phyloP scores from a whole-genome alignment of 53 echinoderm and acorn worm species.

The Holothuria scabra region DNA sequence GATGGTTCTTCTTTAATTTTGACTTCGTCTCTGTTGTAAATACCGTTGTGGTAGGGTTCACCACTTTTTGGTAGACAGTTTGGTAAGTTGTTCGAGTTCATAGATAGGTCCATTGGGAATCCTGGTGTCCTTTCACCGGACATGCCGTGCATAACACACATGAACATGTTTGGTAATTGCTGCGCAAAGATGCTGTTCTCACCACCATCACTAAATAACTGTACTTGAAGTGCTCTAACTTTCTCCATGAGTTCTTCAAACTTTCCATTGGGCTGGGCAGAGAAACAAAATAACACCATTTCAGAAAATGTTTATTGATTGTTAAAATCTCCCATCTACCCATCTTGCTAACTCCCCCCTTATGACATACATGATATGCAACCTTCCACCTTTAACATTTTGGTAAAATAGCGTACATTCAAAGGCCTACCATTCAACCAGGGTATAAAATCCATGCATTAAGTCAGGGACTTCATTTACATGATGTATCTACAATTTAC shows the following conservation, averaged over 20 bases:
- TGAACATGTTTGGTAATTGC: slow-evolving; percentile 41
- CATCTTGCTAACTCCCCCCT: no score
- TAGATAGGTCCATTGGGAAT: slow-evolving; percentile 42
- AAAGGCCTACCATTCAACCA: no score
- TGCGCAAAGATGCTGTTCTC: slow-evolving; percentile 27
- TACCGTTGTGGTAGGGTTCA: slow-evolving; percentile 20
- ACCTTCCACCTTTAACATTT: no score
- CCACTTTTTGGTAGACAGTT: slow-evolving; percentile 3
- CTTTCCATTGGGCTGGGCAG: slow-evolving; percentile 82
- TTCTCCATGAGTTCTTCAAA: slow-evolving; percentile 91
- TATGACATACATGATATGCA: no score
- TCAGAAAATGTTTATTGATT: no score
- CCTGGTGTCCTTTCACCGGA: slow-evolving; percentile 32
- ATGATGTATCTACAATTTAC: no score
- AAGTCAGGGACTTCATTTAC: no score
- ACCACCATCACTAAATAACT: slow-evolving; percentile 37
- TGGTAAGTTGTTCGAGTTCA: neutral
- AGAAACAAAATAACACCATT: no score
- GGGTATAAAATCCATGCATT: no score
- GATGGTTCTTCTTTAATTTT: slow-evolving; percentile 44
- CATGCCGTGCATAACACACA: slow-evolving; percentile 42
- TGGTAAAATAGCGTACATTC: no score
- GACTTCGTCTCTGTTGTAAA: slow-evolving; percentile 37
- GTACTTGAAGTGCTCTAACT: slow-evolving; percentile 73
- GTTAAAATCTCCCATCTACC: no score